phyloP scores from a whole-genome alignment of 2,113 vertebrate species.

The Zapus hudsonius region DNA sequence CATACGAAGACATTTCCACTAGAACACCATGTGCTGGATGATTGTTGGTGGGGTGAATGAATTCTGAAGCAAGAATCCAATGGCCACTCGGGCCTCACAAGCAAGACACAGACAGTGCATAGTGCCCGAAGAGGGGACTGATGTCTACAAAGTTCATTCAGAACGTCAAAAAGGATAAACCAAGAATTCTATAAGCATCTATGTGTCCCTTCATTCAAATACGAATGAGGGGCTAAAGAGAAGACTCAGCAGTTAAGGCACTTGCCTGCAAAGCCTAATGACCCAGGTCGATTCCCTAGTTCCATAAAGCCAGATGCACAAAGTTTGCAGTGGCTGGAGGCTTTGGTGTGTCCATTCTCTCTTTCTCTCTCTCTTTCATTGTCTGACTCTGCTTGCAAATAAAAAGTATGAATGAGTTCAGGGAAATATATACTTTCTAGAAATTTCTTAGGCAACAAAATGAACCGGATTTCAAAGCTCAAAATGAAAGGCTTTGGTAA shows the following conservation, averaged over 20 bases:
- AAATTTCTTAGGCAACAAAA: slow-evolving; percentile 30
- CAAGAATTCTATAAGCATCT: background rate
- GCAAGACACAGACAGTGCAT: background rate
- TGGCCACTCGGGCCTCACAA: background rate
- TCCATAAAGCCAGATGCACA: too few species aligned
- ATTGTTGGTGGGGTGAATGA: background rate
- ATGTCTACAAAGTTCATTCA: background rate
- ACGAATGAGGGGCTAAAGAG: too few species aligned
- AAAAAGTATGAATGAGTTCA: background rate
- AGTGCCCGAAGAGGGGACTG: background rate
- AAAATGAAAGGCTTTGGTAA: background rate
- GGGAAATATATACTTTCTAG: background rate
- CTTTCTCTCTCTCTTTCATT: too few species aligned
- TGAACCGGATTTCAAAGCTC: slow-evolving; percentile 25
- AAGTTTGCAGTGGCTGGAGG: too few species aligned
- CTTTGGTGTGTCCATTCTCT: too few species aligned
- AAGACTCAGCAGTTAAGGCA: too few species aligned
- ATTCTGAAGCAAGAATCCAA: background rate
- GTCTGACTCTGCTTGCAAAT: too few species aligned
- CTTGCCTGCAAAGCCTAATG: too few species aligned
- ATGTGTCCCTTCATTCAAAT: background rate
- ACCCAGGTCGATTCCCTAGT: too few species aligned
- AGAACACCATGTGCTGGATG: background rate
- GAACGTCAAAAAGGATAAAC: background rate
- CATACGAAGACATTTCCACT: background rate